Base-by-base conservation (phyloP, 2,113 vertebrate genomes). In the Gambusia holbrooki region DNA sequence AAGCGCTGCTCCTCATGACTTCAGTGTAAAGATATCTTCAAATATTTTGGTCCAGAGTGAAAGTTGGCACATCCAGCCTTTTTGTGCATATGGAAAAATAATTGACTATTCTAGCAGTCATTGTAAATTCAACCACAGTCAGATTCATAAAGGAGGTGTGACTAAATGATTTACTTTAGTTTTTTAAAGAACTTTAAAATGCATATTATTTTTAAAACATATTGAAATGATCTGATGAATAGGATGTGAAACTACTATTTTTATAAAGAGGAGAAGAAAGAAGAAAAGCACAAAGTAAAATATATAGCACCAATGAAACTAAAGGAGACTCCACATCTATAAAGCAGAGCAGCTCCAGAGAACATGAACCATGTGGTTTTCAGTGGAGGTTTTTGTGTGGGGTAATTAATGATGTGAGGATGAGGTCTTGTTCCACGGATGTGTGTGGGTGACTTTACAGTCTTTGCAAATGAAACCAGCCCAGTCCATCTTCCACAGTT, bases 1-100 rank as follows among this genome's bases (percentile, higher is more conserved):
- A 68, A 83, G 68, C 65, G 71, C 73, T 77, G 82, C 89, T 89
- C 71, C 77, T 76, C 80, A 79, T 74, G 80, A 84, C 58, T 61
- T 33, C 45, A 83, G 75, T 22, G 73, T 63, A 73, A 81, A 48
- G 54, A 40, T 65, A 29, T 33, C 51, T 71, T 83, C 30, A 45
- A 42, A 75, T 66, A 66, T 62, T 58, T 25, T n/a, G 25, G 51
- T 25, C 22, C 19, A 5, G 45, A 48, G 45, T 5, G 45, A 48
- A 48, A 19, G n/a, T 27, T 60, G 61, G 22, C 28, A 45, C 35
- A n/a, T 68, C 22, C 60, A 30, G 35, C 27, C n/a, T 27, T 17
- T 17, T 73, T 13, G 10, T 29, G 7, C 66, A 33, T 15, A 69
- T 80, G 67, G 64, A 73, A 76, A 76, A 28, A 69, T 45, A 42